Percentiles rank a stretch among this genome's conserved stretches.
Evolutionary conservation across 2,888 invertebrate species (phyloP).

Genomic region (Willowsia nigromaculata): DNA sequence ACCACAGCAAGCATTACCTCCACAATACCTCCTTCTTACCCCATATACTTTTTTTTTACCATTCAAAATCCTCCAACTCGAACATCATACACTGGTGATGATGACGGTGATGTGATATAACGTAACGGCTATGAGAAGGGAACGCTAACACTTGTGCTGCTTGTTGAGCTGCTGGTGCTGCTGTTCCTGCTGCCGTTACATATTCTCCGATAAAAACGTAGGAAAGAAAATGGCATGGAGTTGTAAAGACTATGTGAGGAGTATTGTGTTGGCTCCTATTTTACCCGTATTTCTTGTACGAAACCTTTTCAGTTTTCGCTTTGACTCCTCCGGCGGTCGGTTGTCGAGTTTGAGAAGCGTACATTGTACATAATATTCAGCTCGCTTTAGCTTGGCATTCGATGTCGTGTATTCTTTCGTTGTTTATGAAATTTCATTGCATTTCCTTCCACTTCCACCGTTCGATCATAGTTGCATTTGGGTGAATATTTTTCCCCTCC

Average conservation of each 20-base stretch:
- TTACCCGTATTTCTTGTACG: slow-evolving; percentile 54
- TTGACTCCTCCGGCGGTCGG: slow-evolving; percentile 55
- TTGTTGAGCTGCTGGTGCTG: neutral
- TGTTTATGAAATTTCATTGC: neutral
- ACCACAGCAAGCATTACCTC: slow-evolving; percentile 2
- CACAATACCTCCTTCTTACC: slow-evolving; percentile 23
- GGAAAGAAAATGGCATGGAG: slow-evolving; percentile 20
- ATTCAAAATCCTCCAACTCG: neutral
- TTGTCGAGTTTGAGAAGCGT: slow-evolving; percentile 19
- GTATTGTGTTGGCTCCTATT: slow-evolving; percentile 38
- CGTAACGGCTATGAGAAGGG: slow-evolving; percentile 1
- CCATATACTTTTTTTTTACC: neutral
- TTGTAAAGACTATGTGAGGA: neutral
- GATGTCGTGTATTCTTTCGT: neutral
- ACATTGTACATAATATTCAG: too few species aligned
- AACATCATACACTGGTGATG: neutral
- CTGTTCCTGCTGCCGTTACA: neutral
- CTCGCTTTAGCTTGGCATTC: too few species aligned
- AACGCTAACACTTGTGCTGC: neutral
- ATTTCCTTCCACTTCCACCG: slow-evolving; percentile 23
- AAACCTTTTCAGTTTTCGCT: slow-evolving; percentile 67
- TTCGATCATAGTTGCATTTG: slow-evolving; percentile 10
- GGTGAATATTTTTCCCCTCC: neutral
- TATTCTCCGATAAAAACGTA: slow-evolving; percentile 4
- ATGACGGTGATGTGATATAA: neutral